These are phyloP conservation scores for Malaclemys terrapin DNA, from an alignment of 2,113 vertebrate genomes.

Conservation along the genomic window DNA sequence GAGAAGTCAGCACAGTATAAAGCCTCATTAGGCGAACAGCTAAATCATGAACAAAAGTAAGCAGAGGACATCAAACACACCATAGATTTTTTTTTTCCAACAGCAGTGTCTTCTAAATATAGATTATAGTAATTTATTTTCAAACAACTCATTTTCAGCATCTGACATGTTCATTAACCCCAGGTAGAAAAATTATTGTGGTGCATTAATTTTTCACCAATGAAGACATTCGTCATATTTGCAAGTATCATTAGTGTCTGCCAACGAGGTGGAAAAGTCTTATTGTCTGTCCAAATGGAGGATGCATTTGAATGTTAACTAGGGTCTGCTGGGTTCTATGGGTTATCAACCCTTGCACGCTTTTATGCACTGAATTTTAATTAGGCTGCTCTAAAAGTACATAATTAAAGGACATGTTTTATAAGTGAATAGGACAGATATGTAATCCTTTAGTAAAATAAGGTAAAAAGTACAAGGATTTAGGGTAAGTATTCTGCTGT, in stretches of 20 bases:
- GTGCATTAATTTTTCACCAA: conserved; percentile 92
- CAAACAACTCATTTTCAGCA: conserved; percentile 96
- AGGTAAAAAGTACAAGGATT: conserved; percentile 68
- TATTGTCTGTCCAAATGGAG: conserved; percentile 77
- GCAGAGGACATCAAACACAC: conserved; percentile 62
- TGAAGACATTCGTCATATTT: conserved; percentile 94
- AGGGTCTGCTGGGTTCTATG: conserved; percentile 70
- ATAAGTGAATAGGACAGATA: conserved; percentile 59
- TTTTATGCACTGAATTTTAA: conserved; percentile 79
- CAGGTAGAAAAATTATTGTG: conserved; percentile 89
- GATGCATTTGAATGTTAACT: conserved; percentile 80
- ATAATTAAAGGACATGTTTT: conserved; percentile 73
- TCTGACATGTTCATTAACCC: conserved; percentile 97
- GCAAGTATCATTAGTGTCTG: conserved; percentile 88
- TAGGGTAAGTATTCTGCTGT: conserved; percentile 47
- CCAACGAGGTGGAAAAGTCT: conserved; percentile 81
- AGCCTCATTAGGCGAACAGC: conserved; percentile 4
- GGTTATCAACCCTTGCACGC: conserved; percentile 66
- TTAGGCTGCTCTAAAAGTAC: conserved; percentile 74
- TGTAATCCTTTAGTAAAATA: conserved; percentile 73
- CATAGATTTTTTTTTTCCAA: conserved; percentile 21
- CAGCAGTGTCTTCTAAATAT: conserved; percentile 90
- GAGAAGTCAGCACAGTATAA: neutral
- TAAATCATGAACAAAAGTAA: conserved; percentile 61
- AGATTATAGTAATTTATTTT: conserved; percentile 96